Percentiles rank a stretch among this genome's conserved stretches.
Evolutionary conservation across 2,113 vertebrate species (phyloP).

Genomic region (Hypanus sabinus): DNA sequence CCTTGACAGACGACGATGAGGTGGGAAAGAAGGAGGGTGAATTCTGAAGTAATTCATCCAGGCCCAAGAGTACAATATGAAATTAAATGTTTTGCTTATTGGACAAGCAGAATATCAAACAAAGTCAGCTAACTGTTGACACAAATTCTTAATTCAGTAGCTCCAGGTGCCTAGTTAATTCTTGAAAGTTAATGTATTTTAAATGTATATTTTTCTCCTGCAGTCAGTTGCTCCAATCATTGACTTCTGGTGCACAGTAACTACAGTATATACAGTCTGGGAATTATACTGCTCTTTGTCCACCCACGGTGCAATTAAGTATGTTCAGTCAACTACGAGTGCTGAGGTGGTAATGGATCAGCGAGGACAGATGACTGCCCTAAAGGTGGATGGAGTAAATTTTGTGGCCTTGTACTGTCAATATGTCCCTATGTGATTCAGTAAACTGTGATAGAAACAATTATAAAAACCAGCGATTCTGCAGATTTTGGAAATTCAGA

Average conservation of each 20-base stretch:
- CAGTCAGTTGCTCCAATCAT: too few relatives aligned
- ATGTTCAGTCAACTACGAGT: not conserved
- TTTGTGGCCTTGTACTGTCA: not conserved
- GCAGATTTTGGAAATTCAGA: too few relatives aligned
- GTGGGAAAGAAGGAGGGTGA: not conserved
- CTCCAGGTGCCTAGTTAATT: not conserved
- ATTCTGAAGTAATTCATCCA: not conserved
- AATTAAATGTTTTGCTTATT: not conserved
- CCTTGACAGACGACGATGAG: not conserved
- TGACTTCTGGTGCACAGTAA: not conserved
- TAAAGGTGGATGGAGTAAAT: not conserved
- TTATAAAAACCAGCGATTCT: too few relatives aligned
- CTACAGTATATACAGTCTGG: not conserved
- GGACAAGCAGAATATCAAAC: not conserved
- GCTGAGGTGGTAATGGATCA: not conserved
- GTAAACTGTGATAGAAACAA: not conserved
- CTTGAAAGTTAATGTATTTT: not conserved
- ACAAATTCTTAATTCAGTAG: not conserved
- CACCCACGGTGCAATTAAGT: not conserved
- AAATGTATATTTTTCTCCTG: not conserved
- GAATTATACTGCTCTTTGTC: not conserved
- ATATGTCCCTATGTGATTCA: not conserved
- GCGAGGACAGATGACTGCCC: too few relatives aligned
- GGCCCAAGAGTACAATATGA: not conserved
- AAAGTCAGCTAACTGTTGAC: not conserved